Evolutionary conservation across 2,113 vertebrate genomes (phyloP).

Genomic region (Microcebus tavaratra): DNA sequence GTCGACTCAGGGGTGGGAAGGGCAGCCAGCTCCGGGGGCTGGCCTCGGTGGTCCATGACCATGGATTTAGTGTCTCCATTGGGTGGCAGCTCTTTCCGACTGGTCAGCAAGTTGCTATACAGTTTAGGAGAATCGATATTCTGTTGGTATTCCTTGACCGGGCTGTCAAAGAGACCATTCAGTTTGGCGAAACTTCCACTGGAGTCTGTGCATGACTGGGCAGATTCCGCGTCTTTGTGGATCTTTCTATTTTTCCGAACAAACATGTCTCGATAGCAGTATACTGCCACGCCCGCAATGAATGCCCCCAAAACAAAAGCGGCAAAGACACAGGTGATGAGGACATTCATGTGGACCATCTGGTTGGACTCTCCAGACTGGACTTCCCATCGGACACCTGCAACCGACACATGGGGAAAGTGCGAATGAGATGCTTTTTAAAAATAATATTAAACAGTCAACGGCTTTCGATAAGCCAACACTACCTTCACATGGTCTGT

Average conservation of each 20-base stretch:
- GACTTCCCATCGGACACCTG: conserved; percentile 94
- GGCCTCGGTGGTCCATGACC: conserved; percentile 91
- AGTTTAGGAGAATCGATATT: conserved; percentile 95
- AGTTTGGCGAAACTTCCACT: conserved; percentile 96
- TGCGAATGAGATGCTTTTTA: neutral
- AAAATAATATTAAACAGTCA: neutral
- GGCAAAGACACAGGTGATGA: conserved; percentile 98
- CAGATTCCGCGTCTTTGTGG: conserved; percentile 95
- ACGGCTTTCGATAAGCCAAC: neutral
- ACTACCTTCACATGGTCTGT: neutral
- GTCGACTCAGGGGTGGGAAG: conserved; percentile 98
- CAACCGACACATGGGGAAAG: conserved; percentile 29
- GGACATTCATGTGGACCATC: conserved; percentile 99
- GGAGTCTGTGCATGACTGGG: conserved; percentile 95
- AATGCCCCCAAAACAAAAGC: conserved; percentile 97
- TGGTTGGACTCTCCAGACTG: conserved; percentile 96
- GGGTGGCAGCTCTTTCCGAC: conserved; percentile 92
- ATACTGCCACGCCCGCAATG: conserved; percentile 95
- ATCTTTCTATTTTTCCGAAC: conserved; percentile 93
- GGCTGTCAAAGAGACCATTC: conserved; percentile 96
- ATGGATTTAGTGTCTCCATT: conserved; percentile 91
- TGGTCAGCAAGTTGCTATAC: conserved; percentile 94
- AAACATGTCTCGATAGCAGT: conserved; percentile 95
- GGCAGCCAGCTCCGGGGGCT: conserved; percentile 95
- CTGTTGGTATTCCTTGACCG: conserved; percentile 96